Evolutionary conservation across 2,797 vertebrate genomes (phyloP).

Genomic region (Myripristis jacobus): DNA sequence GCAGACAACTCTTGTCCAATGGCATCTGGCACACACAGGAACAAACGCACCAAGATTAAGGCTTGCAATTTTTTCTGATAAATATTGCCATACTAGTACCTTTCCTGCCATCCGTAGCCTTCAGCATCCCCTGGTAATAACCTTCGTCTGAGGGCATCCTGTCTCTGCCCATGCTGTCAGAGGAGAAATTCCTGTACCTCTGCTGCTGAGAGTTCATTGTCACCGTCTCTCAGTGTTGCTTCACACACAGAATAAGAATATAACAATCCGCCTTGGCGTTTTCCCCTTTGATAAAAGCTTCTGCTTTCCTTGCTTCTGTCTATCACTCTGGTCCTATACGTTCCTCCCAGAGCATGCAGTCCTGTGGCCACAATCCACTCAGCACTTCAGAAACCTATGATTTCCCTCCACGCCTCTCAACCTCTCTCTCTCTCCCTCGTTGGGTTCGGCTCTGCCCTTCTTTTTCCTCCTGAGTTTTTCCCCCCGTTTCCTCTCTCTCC

Average conservation of each 20-base stretch:
- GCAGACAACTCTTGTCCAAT: not conserved
- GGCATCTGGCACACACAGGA: not conserved
- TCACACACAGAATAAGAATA: constrained; percentile 41
- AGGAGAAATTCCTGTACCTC: constrained; percentile 81
- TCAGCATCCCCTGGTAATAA: constrained; percentile 86
- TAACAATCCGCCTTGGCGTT: constrained; percentile 25
- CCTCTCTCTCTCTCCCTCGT: constrained; percentile 61
- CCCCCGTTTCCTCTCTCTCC: constrained; percentile 4
- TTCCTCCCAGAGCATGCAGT: constrained; percentile 40
- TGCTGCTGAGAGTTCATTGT: constrained; percentile 78
- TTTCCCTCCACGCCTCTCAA: constrained; percentile 58
- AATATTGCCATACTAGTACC: constrained; percentile 71
- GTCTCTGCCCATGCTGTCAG: constrained; percentile 76
- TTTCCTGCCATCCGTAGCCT: constrained; percentile 84
- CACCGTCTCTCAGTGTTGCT: constrained; percentile 14
- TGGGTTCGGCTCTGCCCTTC: constrained; percentile 62
- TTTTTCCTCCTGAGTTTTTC: constrained; percentile 41
- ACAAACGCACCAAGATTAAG: constrained; percentile 12
- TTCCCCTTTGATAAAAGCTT: constrained; percentile 7
- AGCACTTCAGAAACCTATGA: constrained; percentile 68
- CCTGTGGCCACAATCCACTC: constrained; percentile 60
- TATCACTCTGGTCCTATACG: constrained; percentile 20
- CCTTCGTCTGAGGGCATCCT: constrained; percentile 81
- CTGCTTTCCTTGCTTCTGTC: constrained; percentile 38
- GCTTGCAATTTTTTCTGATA: constrained; percentile 20